Conservation (phyloP, 2,797 vertebrate genomes). For the Mus spretus region DNA sequence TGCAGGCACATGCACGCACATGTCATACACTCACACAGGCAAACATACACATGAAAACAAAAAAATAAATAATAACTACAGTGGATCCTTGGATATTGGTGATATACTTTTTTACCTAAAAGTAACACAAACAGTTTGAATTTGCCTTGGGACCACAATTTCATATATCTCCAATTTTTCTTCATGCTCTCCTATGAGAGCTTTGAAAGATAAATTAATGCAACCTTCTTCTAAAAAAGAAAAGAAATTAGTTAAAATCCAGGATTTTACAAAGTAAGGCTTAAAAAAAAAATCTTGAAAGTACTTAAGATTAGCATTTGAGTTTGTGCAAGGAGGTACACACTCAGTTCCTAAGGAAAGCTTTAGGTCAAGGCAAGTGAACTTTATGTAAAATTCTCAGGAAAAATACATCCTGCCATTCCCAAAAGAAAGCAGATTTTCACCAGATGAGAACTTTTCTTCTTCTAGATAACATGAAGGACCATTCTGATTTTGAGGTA, state of each 20-base stretch:
- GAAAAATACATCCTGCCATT: background rate
- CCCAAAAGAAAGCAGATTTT: background rate
- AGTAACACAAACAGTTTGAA: background rate
- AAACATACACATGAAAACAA: background rate
- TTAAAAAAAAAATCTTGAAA: conserved; percentile 2
- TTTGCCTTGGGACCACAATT: background rate
- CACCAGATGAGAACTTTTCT: background rate
- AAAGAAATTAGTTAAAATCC: background rate
- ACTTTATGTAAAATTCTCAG: background rate
- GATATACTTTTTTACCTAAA: background rate
- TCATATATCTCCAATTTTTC: background rate
- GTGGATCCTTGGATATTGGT: background rate
- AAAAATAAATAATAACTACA: background rate
- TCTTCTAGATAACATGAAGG: background rate
- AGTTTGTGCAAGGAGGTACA: background rate
- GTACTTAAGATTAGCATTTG: background rate
- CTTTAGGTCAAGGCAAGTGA: background rate
- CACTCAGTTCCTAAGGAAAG: background rate
- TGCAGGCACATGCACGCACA: background rate
- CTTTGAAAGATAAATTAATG: background rate
- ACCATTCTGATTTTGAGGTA: background rate
- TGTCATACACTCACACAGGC: background rate
- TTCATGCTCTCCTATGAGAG: background rate
- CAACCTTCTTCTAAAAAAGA: background rate
- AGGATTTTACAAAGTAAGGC: conserved; percentile 3